Base-by-base conservation (phyloP, 2,113 vertebrate genomes). In the Todiramphus chloris region DNA sequence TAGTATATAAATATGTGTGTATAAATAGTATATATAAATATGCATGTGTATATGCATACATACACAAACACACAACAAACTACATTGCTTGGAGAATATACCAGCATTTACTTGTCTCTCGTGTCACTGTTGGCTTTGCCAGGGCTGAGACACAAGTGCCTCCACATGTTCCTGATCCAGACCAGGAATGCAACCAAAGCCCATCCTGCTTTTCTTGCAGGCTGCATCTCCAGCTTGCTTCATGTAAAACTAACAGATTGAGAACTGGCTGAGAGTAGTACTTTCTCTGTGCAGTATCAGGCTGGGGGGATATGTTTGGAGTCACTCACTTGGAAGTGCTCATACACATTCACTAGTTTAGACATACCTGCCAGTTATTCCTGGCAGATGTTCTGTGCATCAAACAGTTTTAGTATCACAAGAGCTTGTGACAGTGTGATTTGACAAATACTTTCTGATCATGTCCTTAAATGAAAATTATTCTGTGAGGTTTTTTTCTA, bases 191-290 rank as follows among this genome's bases (percentile, higher is more conserved):
- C 6, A 13, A 16, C 13, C 75, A 41, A 30, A 64, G 58, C 43
- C 16, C 23, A 1, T 0, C 1, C 2, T 19, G 35, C 3, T 31
- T 55, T 77, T 30, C 78, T 39, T 58, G 3, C 8, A 48, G 51
- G 25, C 39, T 64, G 48, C 31, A 5, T 2, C 11, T 53, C 59
- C 50, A 53, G 21, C 73, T 35, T 30, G 50, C 31, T 35, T 37
- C 41, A 1, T 11, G 41, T 35, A 67, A 12, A 74, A 24, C 51
- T 25, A 27, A 9, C 48, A 46, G 21, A 8, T 0, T 3, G 23
- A 53, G 35, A 56, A 3, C 15, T 10, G 20, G 10, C 41, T 0
- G 4, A 31, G 44, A 2, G 28, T 4, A 33, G 37, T 9, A 3
- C 51, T n/a, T 60, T 58, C 75, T 73, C 17, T 0, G 8, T 12